A percentile compares a stretch with the other conserved stretches of the same genome.
Evolutionary conservation across 1,140 invertebrate species (phyloP).

Genomic region (Odontomachus brunneus): DNA sequence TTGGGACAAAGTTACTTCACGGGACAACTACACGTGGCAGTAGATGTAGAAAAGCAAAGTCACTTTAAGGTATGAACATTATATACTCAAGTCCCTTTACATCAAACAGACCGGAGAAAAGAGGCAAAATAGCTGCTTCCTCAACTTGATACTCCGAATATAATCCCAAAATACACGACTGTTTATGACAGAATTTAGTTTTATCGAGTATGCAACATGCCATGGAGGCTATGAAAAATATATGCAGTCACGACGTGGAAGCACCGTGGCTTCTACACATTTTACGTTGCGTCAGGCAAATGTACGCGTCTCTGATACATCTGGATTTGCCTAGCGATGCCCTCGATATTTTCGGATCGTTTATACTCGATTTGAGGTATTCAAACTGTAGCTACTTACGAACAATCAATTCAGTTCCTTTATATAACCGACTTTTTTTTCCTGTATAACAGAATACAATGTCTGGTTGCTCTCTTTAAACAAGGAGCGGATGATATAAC

Average conservation of each 20-base stretch:
- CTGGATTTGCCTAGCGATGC: constrained; percentile 93
- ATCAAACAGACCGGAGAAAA: neutral
- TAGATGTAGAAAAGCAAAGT: constrained; percentile 89
- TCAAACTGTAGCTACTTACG: neutral
- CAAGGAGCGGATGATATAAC: constrained; percentile 93
- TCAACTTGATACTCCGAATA: neutral
- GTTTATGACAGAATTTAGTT: constrained; percentile 79
- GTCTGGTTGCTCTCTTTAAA: constrained; percentile 94
- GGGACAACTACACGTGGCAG: constrained; percentile 91
- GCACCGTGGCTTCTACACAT: constrained; percentile 92
- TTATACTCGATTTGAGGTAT: constrained; percentile 93
- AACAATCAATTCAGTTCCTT: neutral
- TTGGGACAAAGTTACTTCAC: constrained; percentile 95
- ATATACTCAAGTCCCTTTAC: constrained; percentile 29
- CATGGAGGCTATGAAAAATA: constrained; percentile 80
- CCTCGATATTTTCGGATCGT: constrained; percentile 92
- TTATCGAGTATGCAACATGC: constrained; percentile 81
- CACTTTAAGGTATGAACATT: constrained; percentile 88
- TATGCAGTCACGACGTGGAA: constrained; percentile 86
- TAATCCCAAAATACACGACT: constrained; percentile 9
- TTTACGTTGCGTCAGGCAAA: constrained; percentile 89
- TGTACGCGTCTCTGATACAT: constrained; percentile 89
- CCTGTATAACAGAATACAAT: constrained; percentile 88
- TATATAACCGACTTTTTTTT: constrained; percentile 21
- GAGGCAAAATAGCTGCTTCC: no score